A percentile compares a stretch with the other conserved stretches of the same genome.
Conservation (phyloP, 1,140 invertebrate species). For the Neoseiulus cucumeris region DNA sequence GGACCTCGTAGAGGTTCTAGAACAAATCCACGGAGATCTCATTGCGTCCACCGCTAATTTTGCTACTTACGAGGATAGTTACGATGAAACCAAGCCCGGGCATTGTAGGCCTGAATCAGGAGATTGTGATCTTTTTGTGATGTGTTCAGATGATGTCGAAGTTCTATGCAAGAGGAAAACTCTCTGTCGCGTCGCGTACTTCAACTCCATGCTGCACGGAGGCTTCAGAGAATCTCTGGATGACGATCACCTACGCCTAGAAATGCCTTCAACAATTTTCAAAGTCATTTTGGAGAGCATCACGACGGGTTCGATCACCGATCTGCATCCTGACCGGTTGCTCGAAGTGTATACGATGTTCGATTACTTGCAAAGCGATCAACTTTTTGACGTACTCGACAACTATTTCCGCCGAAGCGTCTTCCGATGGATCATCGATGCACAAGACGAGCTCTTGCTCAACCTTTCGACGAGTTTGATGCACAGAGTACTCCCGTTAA, state of each 20-base stretch:
- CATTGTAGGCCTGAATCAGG: neutral
- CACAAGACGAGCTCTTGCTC: neutral
- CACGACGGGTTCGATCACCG: neutral
- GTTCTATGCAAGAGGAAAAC: neutral
- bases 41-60: neutral
- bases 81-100: too few relatives aligned
- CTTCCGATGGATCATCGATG: neutral
- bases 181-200: neutral
- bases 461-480: neutral
- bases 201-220: neutral
- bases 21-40: neutral
- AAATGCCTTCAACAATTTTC: neutral
- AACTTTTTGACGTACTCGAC: neutral
- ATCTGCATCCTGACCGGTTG: neutral
- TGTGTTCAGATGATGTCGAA: neutral
- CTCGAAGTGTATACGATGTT: neutral
- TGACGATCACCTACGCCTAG: neutral
- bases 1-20: neutral
- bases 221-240: neutral
- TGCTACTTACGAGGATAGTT: neutral
- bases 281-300: neutral
- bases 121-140: neutral
- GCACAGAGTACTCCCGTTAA: neutral
- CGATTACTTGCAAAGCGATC: neutral
- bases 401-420: neutral